Percentiles rank a stretch among this genome's conserved stretches.
Conservation (phyloP, 2,888 invertebrate species). For the Sminthurides aquaticus region DNA sequence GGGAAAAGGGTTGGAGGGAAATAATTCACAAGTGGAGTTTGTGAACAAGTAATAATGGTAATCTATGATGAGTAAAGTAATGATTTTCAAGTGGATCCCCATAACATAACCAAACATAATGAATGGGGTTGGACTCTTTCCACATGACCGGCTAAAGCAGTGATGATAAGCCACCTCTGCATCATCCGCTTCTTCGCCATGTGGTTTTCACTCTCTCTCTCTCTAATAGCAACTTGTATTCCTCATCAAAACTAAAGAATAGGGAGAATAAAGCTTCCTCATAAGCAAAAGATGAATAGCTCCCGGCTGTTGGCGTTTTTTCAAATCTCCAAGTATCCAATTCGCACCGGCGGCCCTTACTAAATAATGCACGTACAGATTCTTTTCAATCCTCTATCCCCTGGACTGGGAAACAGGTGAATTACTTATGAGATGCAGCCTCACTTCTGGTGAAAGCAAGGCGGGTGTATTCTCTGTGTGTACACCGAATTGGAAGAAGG, state of each 20-base stretch:
- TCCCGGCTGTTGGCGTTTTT: not conserved
- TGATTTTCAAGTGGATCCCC: constrained; percentile 34
- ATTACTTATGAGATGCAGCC: no score
- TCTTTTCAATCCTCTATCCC: not conserved
- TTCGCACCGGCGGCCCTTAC: not conserved
- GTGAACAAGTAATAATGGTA: constrained; percentile 24
- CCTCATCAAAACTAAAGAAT: no score
- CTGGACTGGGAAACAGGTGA: no score
- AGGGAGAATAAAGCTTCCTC: no score
- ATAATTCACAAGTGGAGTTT: constrained; percentile 15
- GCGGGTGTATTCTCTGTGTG: no score
- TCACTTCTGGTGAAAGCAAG: no score
- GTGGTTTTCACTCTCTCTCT: constrained; percentile 23
- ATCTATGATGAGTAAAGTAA: constrained; percentile 25
- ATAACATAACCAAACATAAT: constrained; percentile 28
- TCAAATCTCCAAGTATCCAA: no score
- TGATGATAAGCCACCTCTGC: constrained; percentile 28
- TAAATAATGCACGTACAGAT: not conserved
- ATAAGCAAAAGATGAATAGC: not conserved
- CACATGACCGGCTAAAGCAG: constrained; percentile 22
- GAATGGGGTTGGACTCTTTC: constrained; percentile 32
- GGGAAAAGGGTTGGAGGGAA: constrained; percentile 15
- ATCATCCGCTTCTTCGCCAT: constrained; percentile 18
- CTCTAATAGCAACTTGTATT: constrained; percentile 22
- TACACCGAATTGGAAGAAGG: no score